Conservation (phyloP, 2,113 vertebrate species). For the Rhombomys opimus region DNA sequence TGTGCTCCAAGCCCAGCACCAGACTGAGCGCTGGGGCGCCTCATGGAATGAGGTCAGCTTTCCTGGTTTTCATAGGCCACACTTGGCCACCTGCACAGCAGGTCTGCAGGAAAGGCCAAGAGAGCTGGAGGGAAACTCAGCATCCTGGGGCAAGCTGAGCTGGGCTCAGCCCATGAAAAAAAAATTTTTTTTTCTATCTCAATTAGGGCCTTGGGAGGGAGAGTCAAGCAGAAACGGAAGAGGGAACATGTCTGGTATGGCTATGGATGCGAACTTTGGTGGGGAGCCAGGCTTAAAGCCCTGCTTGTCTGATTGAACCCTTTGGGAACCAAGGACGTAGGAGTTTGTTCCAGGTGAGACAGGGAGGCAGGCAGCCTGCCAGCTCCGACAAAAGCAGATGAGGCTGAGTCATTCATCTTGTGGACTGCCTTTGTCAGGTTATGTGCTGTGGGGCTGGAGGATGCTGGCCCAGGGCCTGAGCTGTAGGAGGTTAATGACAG, state of each 20-base stretch:
- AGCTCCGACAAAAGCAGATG: background rate
- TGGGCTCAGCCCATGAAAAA: background rate
- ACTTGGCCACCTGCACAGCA: background rate
- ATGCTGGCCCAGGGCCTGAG: slow-evolving; percentile 43
- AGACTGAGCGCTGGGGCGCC: background rate
- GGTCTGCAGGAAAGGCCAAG: background rate
- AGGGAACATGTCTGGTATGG: background rate
- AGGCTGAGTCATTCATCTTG: background rate
- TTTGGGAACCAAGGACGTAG: background rate
- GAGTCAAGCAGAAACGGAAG: background rate
- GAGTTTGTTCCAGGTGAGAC: slow-evolving; percentile 5
- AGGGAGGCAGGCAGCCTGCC: background rate
- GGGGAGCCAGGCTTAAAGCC: background rate
- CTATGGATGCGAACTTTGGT: background rate
- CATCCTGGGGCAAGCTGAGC: background rate
- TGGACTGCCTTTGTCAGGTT: slow-evolving; percentile 49
- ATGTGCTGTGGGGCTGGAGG: background rate
- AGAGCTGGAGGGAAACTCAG: background rate
- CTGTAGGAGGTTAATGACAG: slow-evolving; percentile 57
- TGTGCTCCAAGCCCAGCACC: background rate
- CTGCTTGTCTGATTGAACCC: background rate
- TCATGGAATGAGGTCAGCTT: background rate
- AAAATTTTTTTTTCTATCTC: background rate
- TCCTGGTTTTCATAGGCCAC: fast-evolving
- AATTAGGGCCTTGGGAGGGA: background rate